phyloP scores from a whole-genome alignment of 2,888 invertebrate genomes.

The Seladonia tumulorum region DNA sequence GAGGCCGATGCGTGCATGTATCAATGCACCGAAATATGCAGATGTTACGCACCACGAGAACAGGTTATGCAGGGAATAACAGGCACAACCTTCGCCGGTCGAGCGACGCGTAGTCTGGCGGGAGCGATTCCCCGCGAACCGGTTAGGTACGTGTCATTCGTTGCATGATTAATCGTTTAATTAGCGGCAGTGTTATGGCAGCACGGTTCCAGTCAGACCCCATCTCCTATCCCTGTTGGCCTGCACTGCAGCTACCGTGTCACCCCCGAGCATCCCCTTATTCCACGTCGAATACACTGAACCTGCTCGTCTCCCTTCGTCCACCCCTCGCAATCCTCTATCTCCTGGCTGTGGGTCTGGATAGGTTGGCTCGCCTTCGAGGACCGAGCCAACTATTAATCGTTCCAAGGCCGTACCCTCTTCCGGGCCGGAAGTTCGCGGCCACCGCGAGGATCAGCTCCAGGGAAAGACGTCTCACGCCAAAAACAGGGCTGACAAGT shows the following conservation, averaged over 20 bases:
- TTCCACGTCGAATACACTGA: conserved; percentile 64
- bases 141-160: conserved; percentile 81
- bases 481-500: conserved; percentile 24
- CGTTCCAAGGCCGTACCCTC: conserved; percentile 62
- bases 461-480: conserved; percentile 34
- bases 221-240: conserved; percentile 36
- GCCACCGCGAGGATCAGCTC: conserved; percentile 8
- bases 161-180: conserved; percentile 84
- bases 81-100: conserved; percentile 66
- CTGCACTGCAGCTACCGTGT: conserved; percentile 70
- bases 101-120: conserved; percentile 65
- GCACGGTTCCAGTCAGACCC: conserved; percentile 75
- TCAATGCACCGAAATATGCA: conserved; percentile 65
- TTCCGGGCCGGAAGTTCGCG: conserved; percentile 66
- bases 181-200: conserved; percentile 82
- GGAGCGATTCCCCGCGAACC: conserved; percentile 75
- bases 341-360: conserved; percentile 12
- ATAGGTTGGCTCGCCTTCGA: conserved; percentile 34
- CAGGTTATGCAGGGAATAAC: conserved; percentile 64
- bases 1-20: background rate
- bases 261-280: conserved; percentile 67
- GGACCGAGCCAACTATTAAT: conserved; percentile 73
- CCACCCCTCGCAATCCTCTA: background rate
- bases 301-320: conserved; percentile 24
- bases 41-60: conserved; percentile 71